A percentile compares a stretch with the other conserved stretches of the same genome.
These are phyloP conservation scores for Cheilinus undulatus DNA, from an alignment of 2,113 vertebrate species.

Conservation along the genomic window DNA sequence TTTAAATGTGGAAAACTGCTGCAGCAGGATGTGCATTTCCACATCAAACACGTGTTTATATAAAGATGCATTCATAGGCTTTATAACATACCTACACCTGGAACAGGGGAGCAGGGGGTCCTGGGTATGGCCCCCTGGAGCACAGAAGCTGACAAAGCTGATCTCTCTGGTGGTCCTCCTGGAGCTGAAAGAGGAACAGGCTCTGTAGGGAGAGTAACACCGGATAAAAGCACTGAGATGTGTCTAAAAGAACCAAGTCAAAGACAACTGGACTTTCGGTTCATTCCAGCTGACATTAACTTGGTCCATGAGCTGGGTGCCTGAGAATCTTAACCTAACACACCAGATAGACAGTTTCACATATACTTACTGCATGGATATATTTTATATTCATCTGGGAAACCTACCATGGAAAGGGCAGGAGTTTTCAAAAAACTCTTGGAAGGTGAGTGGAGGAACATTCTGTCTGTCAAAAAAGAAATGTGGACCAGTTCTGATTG, in stretches of 20 bases:
- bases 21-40: background rate
- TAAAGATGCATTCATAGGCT: background rate
- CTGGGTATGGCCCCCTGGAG: conserved; percentile 78
- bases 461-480: too few relatives aligned
- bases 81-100: conserved; percentile 90
- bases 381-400: too few relatives aligned
- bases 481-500: too few relatives aligned
- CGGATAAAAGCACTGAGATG: background rate
- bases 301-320: background rate
- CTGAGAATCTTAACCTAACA: conserved; percentile 4
- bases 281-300: background rate
- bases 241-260: conserved; percentile 9
- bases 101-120: conserved; percentile 87
- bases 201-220: conserved; percentile 46
- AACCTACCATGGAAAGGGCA: too few relatives aligned
- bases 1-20: too few relatives aligned
- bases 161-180: conserved; percentile 91
- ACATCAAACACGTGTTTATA: background rate
- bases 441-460: too few relatives aligned
- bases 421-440: too few relatives aligned
- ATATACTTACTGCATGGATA: too few relatives aligned
- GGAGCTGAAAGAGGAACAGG: conserved; percentile 82
- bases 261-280: background rate
- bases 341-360: too few relatives aligned
- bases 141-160: conserved; percentile 71